Conservation (phyloP, 2,797 vertebrate genomes). For the Loris lydekkerianus region DNA sequence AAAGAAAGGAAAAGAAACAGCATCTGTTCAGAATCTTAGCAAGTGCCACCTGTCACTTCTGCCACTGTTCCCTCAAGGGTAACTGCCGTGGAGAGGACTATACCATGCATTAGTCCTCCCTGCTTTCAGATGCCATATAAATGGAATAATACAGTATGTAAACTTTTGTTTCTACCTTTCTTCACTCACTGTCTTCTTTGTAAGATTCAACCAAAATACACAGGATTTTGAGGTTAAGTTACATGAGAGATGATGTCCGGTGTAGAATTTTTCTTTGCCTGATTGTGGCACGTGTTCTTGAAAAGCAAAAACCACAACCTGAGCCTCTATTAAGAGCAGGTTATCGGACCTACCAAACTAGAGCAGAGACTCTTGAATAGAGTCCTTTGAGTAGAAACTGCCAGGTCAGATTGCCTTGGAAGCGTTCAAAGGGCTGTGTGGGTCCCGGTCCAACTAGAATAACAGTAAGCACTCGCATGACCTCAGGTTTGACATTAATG, state of each 20-base stretch:
- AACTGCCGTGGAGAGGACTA: not conserved
- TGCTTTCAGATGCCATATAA: conserved; percentile 20
- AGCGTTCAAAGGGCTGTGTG: conserved; percentile 35
- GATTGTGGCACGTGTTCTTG: conserved; percentile 24
- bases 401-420: conserved; percentile 6
- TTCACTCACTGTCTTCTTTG: conserved; percentile 29
- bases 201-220: conserved; percentile 24
- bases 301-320: conserved; percentile 28
- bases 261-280: not conserved
- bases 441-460: not conserved
- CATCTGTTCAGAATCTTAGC: not conserved
- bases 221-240: conserved; percentile 31
- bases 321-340: conserved; percentile 48
- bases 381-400: conserved; percentile 31
- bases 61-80: not conserved
- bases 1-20: not conserved
- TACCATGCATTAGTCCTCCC: not conserved
- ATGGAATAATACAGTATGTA: not conserved
- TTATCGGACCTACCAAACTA: not conserved
- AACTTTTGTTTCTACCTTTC: not conserved
- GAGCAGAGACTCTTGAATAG: not conserved
- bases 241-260: not conserved
- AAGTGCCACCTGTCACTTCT: not conserved
- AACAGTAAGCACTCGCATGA: not conserved
- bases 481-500: conserved; percentile 71